These are phyloP conservation scores for Coremacera marginata DNA, from an alignment of 2,888 invertebrate species.

Conservation along the genomic window DNA sequence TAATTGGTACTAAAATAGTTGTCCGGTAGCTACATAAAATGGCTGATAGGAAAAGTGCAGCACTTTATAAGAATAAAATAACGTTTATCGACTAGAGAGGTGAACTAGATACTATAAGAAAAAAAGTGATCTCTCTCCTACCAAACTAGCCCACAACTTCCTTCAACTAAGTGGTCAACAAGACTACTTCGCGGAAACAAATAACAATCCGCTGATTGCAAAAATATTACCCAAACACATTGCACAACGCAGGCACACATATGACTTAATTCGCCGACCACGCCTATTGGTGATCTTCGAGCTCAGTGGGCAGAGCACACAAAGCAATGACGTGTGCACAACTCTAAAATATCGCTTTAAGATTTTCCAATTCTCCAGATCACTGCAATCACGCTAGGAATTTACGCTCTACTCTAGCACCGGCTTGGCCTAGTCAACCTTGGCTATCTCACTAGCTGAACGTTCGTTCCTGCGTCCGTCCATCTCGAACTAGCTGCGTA, in stretches of 20 bases:
- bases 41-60: too few relatives aligned
- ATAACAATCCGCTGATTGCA: conserved; percentile 5
- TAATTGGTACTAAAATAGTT: neutral
- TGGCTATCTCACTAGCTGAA: conserved; percentile 4
- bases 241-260: too few relatives aligned
- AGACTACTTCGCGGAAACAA: neutral
- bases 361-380: conserved; percentile 39
- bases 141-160: too few relatives aligned
- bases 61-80: too few relatives aligned
- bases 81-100: too few relatives aligned
- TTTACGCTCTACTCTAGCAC: conserved; percentile 7
- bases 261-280: conserved; percentile 19
- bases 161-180: too few relatives aligned
- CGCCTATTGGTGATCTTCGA: conserved; percentile 1
- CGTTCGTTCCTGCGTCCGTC: neutral
- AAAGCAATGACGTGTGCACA: conserved; percentile 6
- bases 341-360: conserved; percentile 44
- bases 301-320: too few relatives aligned
- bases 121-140: too few relatives aligned
- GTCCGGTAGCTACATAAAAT: too few relatives aligned
- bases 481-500: neutral
- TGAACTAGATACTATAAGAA: too few relatives aligned
- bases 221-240: neutral
- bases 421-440: neutral
- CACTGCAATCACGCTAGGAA: neutral